A percentile compares a stretch with the other conserved stretches of the same genome.
These are phyloP conservation scores for Corvus cornix DNA, from an alignment of 2,113 vertebrate genomes.

Conservation along the genomic window DNA sequence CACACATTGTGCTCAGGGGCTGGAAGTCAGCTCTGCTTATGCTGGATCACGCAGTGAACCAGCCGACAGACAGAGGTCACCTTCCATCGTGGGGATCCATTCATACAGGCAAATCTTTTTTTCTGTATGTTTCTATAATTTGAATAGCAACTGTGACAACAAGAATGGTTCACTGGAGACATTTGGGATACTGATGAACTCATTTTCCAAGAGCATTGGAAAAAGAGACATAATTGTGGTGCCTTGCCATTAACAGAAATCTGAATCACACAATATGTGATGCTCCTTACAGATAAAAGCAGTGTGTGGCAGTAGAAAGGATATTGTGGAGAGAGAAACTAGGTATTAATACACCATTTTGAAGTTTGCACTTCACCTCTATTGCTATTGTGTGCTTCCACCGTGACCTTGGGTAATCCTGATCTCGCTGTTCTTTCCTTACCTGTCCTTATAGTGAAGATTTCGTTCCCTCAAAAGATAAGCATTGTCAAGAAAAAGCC, in stretches of 20 bases:
- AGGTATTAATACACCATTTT: not conserved
- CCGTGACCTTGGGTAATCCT: not conserved
- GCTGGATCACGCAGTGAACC: not conserved
- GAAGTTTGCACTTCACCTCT: not conserved
- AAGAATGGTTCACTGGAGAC: not conserved
- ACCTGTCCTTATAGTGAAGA: not conserved
- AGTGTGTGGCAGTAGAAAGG: not conserved
- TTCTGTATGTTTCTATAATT: not conserved
- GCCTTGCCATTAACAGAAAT: not conserved
- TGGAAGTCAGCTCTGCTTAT: constrained; percentile 15
- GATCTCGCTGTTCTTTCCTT: not conserved
- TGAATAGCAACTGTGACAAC: not conserved
- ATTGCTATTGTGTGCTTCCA: not conserved
- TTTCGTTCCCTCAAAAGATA: constrained; percentile 6
- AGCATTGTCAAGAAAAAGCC: not conserved
- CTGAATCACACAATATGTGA: not conserved
- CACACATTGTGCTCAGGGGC: not conserved
- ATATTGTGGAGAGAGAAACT: not conserved
- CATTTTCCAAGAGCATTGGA: not conserved
- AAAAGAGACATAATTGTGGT: not conserved
- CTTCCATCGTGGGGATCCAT: not conserved
- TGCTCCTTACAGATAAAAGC: not conserved
- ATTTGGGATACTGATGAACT: not conserved
- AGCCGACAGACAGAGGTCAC: not conserved
- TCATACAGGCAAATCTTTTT: not conserved